These are phyloP conservation scores for Tenrec ecaudatus DNA, from an alignment of 2,113 vertebrate genomes.

Conservation along the genomic window DNA sequence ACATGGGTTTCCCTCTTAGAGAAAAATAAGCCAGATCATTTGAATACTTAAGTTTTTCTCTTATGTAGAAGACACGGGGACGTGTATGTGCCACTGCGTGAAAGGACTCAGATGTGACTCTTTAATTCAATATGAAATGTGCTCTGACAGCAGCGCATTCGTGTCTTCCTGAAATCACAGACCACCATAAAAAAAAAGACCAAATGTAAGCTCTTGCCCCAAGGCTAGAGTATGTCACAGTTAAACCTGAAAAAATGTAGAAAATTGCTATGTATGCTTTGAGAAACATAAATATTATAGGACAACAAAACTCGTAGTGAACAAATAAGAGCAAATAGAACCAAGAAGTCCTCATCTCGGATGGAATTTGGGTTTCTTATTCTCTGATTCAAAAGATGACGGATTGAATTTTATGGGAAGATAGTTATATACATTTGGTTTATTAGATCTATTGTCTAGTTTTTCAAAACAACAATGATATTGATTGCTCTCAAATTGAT, in stretches of 20 bases:
- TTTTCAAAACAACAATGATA: background rate
- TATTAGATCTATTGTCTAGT: background rate
- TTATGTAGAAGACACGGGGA: background rate
- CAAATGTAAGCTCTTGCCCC: background rate
- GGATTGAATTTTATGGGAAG: background rate
- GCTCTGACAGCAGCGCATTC: constrained; percentile 25
- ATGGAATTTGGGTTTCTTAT: background rate
- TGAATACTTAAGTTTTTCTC: constrained; percentile 2
- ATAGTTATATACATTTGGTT: background rate
- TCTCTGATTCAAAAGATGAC: background rate
- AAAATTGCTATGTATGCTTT: background rate
- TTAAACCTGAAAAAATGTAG: background rate
- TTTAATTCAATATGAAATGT: constrained; percentile 28
- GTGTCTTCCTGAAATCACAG: background rate
- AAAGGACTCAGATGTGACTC: constrained; percentile 2
- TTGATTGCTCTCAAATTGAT: background rate
- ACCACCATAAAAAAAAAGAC: background rate
- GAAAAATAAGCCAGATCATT: constrained; percentile 15
- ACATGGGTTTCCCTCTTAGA: constrained; percentile 55
- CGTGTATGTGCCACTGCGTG: background rate
- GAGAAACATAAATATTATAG: background rate
- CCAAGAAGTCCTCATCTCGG: background rate
- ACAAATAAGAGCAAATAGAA: background rate
- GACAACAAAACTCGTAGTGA: background rate
- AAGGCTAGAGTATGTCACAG: background rate